Evolutionary conservation across 2,797 vertebrate genomes (phyloP), one percentile per base, ranked within the genome.

Genomic region (Malacoraja senta): DNA sequence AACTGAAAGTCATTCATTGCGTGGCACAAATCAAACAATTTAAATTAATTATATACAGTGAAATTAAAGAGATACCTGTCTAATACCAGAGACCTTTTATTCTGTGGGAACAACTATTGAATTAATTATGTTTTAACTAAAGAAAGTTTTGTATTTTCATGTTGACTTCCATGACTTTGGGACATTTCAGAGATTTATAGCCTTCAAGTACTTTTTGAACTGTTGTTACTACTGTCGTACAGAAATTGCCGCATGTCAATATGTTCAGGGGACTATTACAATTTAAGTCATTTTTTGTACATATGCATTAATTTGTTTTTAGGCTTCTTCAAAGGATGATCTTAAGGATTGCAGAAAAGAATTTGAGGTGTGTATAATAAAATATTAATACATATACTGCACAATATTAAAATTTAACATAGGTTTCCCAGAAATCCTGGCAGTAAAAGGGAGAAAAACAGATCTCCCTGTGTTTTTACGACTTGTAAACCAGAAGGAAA

Each of bases 241-340:
- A 17, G 13, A 13, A 38, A 79, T 38, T 8, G 7, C 78, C 4
- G 15, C 32, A 38, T 53, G 32, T 19, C 84, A 88, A 35, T 65
- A 88, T 88, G 61, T 13, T 8, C 15, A 19, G 4, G 12, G 29
- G 3, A n/a, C 0, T 65, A 65, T 88, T 88, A 21, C n/a, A 35
- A 32, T 35, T 32, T 68, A 61, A 65, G n/a, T 9, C 3, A 19
- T 24, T 21, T 88, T 65, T 19, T 65, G 58, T 4, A 26, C 84
- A n/a, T 88, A 15, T 78, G n/a, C 29, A 29, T 29, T 61, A 7
- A 58, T 84, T 9, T 94, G 0, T 93, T 96, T 71, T 94, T 96
- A 99, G 99, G 98, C 98, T 83, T 98, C 98, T 72, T 98, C 98
- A 94, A 99, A 98, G 95, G 99, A 97, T 94, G 98, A 99, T 95